Conservation (phyloP, 2,113 vertebrate species). For the Lophura nycthemera region DNA sequence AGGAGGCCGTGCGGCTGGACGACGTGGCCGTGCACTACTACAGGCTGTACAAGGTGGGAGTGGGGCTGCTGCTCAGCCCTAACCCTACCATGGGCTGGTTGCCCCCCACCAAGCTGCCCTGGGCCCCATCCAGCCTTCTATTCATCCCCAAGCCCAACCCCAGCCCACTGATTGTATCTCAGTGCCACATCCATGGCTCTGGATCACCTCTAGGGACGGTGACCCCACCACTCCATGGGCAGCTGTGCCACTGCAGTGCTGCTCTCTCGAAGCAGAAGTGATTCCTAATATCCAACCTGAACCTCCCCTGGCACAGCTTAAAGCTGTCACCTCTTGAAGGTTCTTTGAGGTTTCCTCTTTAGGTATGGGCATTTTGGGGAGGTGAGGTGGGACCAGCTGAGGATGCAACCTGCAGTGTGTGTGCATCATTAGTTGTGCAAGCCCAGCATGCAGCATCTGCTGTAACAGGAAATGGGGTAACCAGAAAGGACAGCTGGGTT, state of each 20-base stretch:
- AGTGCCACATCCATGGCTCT: too few species aligned
- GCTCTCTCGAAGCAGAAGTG: neutral
- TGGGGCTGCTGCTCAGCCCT: too few species aligned
- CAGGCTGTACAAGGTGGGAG: constrained; percentile 91
- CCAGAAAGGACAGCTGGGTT: neutral
- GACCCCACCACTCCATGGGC: too few species aligned
- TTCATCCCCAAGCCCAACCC: neutral
- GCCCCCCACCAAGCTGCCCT: neutral
- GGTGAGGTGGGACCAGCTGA: neutral
- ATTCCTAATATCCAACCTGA: neutral
- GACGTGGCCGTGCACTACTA: constrained; percentile 98
- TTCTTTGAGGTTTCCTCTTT: neutral
- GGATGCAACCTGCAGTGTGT: fast-evolving
- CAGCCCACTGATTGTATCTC: neutral
- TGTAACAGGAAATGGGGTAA: neutral
- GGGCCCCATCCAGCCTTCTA: neutral
- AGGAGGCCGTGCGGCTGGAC: constrained; percentile 93
- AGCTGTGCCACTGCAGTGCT: neutral
- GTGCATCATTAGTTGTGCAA: neutral
- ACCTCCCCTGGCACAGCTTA: too few species aligned
- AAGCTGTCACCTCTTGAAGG: neutral
- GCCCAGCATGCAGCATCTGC: neutral
- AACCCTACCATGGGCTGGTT: too few species aligned
- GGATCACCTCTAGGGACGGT: neutral
- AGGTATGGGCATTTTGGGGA: neutral